Conservation (phyloP, 2,113 vertebrate genomes). For the Stictonetta naevosa region DNA sequence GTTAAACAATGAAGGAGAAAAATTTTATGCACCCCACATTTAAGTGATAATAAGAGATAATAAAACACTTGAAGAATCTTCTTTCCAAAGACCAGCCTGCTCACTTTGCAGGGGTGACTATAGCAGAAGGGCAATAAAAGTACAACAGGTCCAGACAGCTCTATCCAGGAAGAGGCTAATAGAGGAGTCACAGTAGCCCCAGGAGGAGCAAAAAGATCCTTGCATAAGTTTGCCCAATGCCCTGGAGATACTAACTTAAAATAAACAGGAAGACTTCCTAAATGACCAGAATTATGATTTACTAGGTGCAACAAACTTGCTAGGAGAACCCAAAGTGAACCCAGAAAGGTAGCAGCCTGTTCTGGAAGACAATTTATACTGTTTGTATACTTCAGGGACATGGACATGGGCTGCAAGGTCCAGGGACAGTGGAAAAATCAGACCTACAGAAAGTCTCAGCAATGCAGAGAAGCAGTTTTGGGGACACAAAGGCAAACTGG, state of each 20-base stretch:
- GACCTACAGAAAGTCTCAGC: not conserved
- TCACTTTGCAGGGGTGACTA: not conserved
- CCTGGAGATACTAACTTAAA: slow-evolving; percentile 8
- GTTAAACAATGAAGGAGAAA: not conserved
- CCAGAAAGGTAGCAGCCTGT: not conserved
- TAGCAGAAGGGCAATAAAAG: not conserved
- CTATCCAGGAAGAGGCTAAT: not conserved
- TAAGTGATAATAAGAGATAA: not conserved
- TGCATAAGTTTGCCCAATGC: slow-evolving; percentile 2
- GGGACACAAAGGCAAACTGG: not conserved
- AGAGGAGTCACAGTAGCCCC: not conserved
- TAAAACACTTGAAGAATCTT: not conserved
- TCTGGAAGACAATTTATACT: not conserved
- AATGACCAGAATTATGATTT: not conserved
- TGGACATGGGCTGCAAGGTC: not conserved
- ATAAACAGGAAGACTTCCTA: not conserved
- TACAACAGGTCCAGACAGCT: not conserved
- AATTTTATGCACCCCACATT: not conserved
- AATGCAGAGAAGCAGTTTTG: not conserved
- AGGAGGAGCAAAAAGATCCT: not conserved
- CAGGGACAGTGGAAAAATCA: not conserved
- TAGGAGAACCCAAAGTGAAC: not conserved
- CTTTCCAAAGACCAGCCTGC: not conserved
- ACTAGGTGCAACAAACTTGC: not conserved
- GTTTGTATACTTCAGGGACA: not conserved